Evolutionary conservation across 1,140 invertebrate genomes (phyloP).

Genomic region (Diabrotica virgifera): DNA sequence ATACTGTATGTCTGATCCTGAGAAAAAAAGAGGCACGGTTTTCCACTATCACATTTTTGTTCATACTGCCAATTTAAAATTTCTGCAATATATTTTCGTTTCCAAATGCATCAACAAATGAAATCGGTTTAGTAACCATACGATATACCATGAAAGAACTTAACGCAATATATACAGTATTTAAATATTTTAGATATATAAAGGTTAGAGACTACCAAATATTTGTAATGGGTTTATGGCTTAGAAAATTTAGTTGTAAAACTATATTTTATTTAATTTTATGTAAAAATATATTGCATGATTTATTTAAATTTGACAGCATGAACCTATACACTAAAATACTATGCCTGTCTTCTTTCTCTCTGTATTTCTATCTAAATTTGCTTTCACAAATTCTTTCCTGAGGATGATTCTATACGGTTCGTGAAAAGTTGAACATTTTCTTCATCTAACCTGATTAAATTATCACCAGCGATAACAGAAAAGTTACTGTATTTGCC

Average conservation of each 20-base stretch:
- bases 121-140: no score
- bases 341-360: constrained; percentile 16
- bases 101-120: no score
- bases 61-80: background rate
- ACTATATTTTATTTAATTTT: background rate
- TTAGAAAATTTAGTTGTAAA: background rate
- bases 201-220: background rate
- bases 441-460: constrained; percentile 25
- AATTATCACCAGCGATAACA: constrained; percentile 37
- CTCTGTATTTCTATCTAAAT: constrained; percentile 7
- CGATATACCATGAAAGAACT: no score
- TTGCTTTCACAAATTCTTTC: constrained; percentile 10
- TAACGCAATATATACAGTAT: no score
- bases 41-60: background rate
- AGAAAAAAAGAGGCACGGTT: background rate
- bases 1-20: background rate
- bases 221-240: background rate
- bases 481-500: constrained; percentile 6
- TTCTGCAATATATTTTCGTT: background rate
- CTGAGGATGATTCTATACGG: constrained; percentile 9
- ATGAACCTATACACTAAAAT: constrained; percentile 10
- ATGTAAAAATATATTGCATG: constrained; percentile 13
- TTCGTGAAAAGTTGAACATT: constrained; percentile 3
- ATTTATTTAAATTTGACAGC: constrained; percentile 12
- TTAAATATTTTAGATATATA: no score